Evolutionary conservation across 1,140 invertebrate species (phyloP).

Genomic region (Ceratina australensis): DNA sequence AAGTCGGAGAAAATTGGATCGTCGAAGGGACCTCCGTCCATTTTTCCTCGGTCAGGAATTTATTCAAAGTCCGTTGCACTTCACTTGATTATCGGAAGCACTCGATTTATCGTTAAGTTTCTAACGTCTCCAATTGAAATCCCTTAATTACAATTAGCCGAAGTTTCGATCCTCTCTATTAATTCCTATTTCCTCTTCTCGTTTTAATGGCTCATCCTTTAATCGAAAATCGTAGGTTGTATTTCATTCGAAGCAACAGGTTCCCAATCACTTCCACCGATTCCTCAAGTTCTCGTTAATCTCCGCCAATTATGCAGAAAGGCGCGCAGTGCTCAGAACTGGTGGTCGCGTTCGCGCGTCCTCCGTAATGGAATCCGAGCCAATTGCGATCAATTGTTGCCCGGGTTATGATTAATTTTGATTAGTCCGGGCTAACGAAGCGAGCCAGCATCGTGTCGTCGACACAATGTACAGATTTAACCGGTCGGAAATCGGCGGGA

Average conservation of each 20-base stretch:
- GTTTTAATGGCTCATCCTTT: not conserved
- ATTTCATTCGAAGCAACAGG: not conserved
- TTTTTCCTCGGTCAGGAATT: conserved; percentile 63
- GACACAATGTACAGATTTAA: not conserved
- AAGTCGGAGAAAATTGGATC: conserved; percentile 89
- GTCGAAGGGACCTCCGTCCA: conserved; percentile 88
- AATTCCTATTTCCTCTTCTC: not conserved
- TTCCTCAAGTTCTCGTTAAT: conserved; percentile 11
- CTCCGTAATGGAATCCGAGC: conserved; percentile 76
- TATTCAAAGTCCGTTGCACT: not conserved
- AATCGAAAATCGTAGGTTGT: not conserved
- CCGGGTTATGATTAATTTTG: conserved; percentile 79
- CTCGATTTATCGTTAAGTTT: not conserved
- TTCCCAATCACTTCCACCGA: not conserved
- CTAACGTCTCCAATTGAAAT: no score
- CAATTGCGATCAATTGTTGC: conserved; percentile 79
- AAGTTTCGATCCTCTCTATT: no score
- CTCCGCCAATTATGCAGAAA: conserved; percentile 48
- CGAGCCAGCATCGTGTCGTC: conserved; percentile 17
- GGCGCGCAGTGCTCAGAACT: conserved; percentile 13
- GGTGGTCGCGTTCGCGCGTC: conserved; percentile 52
- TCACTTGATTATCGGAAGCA: not conserved
- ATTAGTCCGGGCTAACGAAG: conserved; percentile 79
- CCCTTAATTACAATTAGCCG: no score
- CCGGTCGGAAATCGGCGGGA: not conserved